Evolutionary conservation across 2,888 invertebrate species (phyloP), one percentile per base, ranked within the genome.

Genomic region (Dione juno): DNA sequence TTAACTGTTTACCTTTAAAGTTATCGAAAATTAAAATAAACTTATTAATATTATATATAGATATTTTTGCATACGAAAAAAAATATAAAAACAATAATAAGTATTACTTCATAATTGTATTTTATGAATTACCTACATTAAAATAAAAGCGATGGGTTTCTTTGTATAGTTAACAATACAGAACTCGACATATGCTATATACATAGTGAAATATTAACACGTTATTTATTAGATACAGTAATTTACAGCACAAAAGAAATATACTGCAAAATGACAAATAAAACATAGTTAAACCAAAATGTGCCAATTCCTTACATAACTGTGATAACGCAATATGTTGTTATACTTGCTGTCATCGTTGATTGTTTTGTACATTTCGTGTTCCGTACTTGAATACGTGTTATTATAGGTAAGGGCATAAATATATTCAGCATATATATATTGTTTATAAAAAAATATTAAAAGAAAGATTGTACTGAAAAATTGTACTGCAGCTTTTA

Each of bases 221-320:
- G 16, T 21, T 53, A 53, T 21, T 53, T 28, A 53, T 7, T 14
- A 14, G 10, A 54, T 16, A 54, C 53, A n/a, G 2, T 28, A 28
- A 28, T 16, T 48, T 10, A 9, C 16, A 19, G 16, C 16, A 3
- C 28, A 28, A 28, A 54, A 37, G n/a, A 37, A 54, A 54, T 35
- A 19, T 41, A 43, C 21, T 19, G 41, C 13, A 21, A 19, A 59
- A 13, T 43, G n/a, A 59, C 3, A 10, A 43, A 43, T 6, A 14
- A 21, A n/a, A 43, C 10, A 21, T 21, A 59, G 43, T 43, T 48
- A 63, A 35, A 63, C 48, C 63, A 16, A 11, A 35, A 35, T 2
- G 28, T 45, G 28, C 37, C 45, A 35, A 48, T 63, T 48, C 45
- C n/a, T 63, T 16, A 63, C 21, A 45, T 63, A 48, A 48, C 35